These are phyloP conservation scores for Latheticus oryzae DNA, from an alignment of 2,888 invertebrate species.

Conservation along the genomic window DNA sequence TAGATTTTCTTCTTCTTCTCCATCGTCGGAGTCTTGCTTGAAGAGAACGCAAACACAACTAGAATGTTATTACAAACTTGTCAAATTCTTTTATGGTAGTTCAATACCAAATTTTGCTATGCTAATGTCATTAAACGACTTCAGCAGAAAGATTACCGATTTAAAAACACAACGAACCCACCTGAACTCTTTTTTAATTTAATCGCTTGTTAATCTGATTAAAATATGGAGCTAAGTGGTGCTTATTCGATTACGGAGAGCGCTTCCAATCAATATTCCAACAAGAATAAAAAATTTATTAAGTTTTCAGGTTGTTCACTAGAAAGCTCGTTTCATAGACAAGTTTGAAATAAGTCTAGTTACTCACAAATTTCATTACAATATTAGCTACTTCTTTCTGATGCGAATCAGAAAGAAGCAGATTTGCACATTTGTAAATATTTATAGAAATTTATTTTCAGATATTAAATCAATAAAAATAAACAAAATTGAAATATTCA, in stretches of 20 bases:
- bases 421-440: too few relatives aligned
- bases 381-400: too few relatives aligned
- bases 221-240: slow-evolving; percentile 38
- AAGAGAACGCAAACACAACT: slow-evolving; percentile 30
- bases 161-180: slow-evolving; percentile 33
- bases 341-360: slow-evolving; percentile 17
- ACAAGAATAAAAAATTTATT: slow-evolving; percentile 26
- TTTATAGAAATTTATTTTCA: too few relatives aligned
- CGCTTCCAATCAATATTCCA: slow-evolving; percentile 34
- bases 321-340: slow-evolving; percentile 16
- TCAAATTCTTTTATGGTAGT: slow-evolving; percentile 34
- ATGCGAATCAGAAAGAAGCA: too few relatives aligned
- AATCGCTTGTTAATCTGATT: slow-evolving; percentile 35
- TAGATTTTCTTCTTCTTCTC: slow-evolving; percentile 29
- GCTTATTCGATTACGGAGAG: slow-evolving; percentile 34
- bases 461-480: too few relatives aligned
- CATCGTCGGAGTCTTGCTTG: slow-evolving; percentile 14
- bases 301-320: slow-evolving; percentile 12
- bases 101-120: too few relatives aligned
- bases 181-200: slow-evolving; percentile 37
- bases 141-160: slow-evolving; percentile 23
- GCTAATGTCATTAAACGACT: slow-evolving; percentile 30
- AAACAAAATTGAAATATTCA: too few relatives aligned
- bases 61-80: slow-evolving; percentile 27
- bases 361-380: too few relatives aligned